Evolutionary conservation across 2,113 vertebrate genomes (phyloP).

Genomic region (Pollachius pollachius): DNA sequence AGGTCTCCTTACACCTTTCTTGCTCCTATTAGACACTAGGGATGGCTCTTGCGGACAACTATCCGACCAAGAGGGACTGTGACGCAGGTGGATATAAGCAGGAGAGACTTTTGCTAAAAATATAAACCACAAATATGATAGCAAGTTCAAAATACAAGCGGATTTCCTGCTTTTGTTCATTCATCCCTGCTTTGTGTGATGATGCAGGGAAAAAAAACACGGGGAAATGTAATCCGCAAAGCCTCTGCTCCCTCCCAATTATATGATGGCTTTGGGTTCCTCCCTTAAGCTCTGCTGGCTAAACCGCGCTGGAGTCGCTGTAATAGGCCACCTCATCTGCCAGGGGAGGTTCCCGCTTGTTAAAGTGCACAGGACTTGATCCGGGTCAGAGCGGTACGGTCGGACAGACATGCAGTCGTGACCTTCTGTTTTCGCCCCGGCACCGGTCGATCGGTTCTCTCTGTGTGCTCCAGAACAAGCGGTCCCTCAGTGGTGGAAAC

Average conservation of each 20-base stretch:
- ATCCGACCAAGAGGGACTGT: too few species aligned
- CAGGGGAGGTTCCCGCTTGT: conserved; percentile 50
- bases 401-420: conserved; percentile 40
- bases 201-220: conserved; percentile 14
- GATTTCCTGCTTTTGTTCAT: conserved; percentile 50
- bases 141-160: conserved; percentile 33
- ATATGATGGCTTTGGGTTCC: conserved; percentile 55
- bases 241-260: conserved; percentile 34
- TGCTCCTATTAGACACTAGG: too few species aligned
- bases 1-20: too few species aligned
- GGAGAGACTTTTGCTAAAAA: too few species aligned
- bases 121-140: too few species aligned
- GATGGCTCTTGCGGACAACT: too few species aligned
- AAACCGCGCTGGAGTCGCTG: conserved; percentile 34
- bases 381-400: conserved; percentile 19
- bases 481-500: neutral
- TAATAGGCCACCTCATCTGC: conserved; percentile 38
- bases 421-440: conserved; percentile 42
- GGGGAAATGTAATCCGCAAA: conserved; percentile 50
- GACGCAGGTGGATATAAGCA: too few species aligned
- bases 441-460: conserved; percentile 11
- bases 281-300: conserved; percentile 31
- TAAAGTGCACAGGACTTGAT: conserved; percentile 38
- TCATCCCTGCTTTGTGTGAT: conserved; percentile 47
- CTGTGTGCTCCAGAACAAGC: neutral